Percentiles rank a stretch among this genome's conserved stretches.
Conservation (phyloP, 2,797 vertebrate species). For the Carcharodon carcharias region DNA sequence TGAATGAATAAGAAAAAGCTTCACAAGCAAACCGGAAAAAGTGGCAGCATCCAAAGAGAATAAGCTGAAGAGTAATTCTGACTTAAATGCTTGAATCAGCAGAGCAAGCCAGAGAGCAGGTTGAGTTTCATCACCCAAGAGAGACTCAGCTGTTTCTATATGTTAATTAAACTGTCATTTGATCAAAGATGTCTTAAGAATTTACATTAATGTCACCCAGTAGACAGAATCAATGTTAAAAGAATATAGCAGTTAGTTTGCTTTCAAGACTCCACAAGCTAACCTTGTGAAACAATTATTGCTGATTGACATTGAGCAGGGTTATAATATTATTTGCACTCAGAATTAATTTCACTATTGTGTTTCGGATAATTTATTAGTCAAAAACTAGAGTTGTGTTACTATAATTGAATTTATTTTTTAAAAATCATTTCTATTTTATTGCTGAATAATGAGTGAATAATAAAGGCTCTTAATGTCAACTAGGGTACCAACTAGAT, state of each 20-base stretch:
- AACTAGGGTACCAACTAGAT: neutral
- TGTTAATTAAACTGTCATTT: neutral
- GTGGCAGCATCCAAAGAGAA: neutral
- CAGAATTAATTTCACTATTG: neutral
- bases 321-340: neutral
- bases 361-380: neutral
- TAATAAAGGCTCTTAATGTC: neutral
- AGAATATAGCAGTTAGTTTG: neutral
- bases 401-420: neutral
- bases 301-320: neutral
- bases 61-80: neutral
- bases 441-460: neutral
- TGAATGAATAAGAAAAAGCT: neutral
- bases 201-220: neutral
- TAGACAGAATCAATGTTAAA: neutral
- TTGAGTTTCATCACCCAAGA: neutral
- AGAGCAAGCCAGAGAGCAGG: neutral
- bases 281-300: neutral
- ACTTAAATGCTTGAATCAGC: neutral
- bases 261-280: neutral
- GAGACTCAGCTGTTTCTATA: neutral
- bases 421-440: neutral
- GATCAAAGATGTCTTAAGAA: neutral
- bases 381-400: neutral
- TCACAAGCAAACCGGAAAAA: neutral